Percentiles rank a stretch among this genome's conserved stretches.
These are phyloP conservation scores for Actinostola sp. DNA, from an alignment of 92 coral and sea anemone species.

Conservation along the genomic window DNA sequence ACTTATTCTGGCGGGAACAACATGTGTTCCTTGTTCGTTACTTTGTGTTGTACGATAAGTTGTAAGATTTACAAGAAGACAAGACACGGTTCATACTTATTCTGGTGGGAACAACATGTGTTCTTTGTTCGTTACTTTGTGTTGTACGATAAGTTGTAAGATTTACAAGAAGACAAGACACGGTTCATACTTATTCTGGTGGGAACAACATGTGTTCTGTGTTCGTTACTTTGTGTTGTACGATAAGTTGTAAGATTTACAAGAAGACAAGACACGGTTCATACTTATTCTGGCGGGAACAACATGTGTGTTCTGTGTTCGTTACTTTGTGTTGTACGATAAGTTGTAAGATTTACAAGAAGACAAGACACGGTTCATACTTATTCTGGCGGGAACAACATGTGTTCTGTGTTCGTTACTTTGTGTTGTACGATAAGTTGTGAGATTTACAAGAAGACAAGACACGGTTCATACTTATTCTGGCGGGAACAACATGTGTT, in stretches of 20 bases:
- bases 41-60: slow-evolving; percentile 13
- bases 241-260: too few species aligned
- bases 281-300: slow-evolving; percentile 72
- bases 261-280: slow-evolving; percentile 15
- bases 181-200: slow-evolving; percentile 68
- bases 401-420: slow-evolving; percentile 48
- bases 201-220: slow-evolving; percentile 48
- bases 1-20: slow-evolving; percentile 69
- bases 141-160: too few species aligned
- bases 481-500: slow-evolving; percentile 59
- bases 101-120: slow-evolving; percentile 60
- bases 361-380: slow-evolving; percentile 41
- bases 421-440: slow-evolving; percentile 12
- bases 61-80: too few species aligned
- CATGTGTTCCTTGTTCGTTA: slow-evolving; percentile 49
- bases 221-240: slow-evolving; percentile 34
- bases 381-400: slow-evolving; percentile 60
- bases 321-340: slow-evolving; percentile 15
- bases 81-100: slow-evolving; percentile 53
- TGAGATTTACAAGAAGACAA: background rate
- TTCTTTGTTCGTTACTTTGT: slow-evolving; percentile 36
- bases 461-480: slow-evolving; percentile 58
- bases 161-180: background rate
- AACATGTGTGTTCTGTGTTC: slow-evolving; percentile 50
- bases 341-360: too few species aligned